Percentiles rank a stretch among this genome's conserved stretches.
These are phyloP conservation scores for Lepidotrigona ventralis DNA, from an alignment of 1,140 invertebrate species.

Conservation along the genomic window DNA sequence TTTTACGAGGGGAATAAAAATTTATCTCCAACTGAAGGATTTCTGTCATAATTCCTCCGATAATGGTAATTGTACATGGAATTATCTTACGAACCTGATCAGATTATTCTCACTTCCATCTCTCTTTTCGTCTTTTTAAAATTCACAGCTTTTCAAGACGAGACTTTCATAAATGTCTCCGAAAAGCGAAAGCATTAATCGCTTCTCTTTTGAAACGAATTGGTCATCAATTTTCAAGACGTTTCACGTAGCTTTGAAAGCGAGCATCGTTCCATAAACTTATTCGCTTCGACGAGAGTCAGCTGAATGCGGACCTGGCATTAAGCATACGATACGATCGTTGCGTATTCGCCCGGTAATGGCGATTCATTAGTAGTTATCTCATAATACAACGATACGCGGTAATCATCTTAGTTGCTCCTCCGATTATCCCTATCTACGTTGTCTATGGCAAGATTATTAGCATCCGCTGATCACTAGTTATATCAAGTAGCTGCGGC, in stretches of 20 bases:
- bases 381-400: slow-evolving; percentile 32
- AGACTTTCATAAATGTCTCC: no score
- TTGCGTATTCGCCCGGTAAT: slow-evolving; percentile 3
- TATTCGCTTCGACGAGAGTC: background rate
- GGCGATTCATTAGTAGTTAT: slow-evolving; percentile 19
- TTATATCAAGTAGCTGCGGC: slow-evolving; percentile 11
- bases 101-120: no score
- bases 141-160: no score
- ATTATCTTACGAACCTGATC: no score
- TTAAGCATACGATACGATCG: background rate
- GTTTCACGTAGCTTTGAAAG: no score
- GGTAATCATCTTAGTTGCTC: slow-evolving; percentile 42
- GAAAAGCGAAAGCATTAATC: no score
- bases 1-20: no score
- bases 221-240: background rate
- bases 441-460: slow-evolving; percentile 26
- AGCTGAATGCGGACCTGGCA: background rate
- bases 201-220: background rate
- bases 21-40: no score
- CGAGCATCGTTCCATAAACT: background rate
- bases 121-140: no score
- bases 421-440: slow-evolving; percentile 42
- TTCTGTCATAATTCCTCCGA: no score
- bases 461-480: slow-evolving; percentile 5
- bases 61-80: no score